phyloP scores from a whole-genome alignment of 1,140 invertebrate genomes.

The Pogonognathellus flavescens region DNA sequence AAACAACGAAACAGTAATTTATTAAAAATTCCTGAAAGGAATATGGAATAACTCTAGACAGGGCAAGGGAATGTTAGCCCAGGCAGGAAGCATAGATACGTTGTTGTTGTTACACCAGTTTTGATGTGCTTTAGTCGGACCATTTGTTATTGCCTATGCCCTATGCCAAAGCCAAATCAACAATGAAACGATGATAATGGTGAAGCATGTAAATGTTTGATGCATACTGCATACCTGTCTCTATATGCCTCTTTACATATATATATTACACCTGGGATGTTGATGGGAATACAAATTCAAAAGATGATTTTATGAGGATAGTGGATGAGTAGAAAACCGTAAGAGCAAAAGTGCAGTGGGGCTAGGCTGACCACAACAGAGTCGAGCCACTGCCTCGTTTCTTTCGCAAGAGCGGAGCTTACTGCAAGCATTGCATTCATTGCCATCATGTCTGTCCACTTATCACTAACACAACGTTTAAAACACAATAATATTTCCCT shows the following conservation, averaged over 20 bases:
- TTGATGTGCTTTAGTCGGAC: not conserved
- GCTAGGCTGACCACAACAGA: slow-evolving; percentile 40
- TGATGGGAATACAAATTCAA: slow-evolving; percentile 26
- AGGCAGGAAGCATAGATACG: slow-evolving; percentile 35
- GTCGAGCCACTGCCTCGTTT: slow-evolving; percentile 4
- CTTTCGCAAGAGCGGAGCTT: not conserved
- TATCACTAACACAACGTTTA: too few relatives aligned
- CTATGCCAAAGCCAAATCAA: slow-evolving; percentile 5
- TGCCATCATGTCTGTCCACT: too few relatives aligned
- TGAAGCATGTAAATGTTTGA: not conserved
- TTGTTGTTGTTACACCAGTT: slow-evolving; percentile 39
- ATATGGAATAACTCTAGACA: slow-evolving; percentile 8
- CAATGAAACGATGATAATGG: not conserved
- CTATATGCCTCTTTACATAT: too few relatives aligned
- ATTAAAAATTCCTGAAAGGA: slow-evolving; percentile 24
- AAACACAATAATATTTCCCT: too few relatives aligned
- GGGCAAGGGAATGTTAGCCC: slow-evolving; percentile 16
- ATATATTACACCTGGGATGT: not conserved
- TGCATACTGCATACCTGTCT: not conserved
- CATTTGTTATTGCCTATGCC: not conserved
- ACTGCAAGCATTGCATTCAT: not conserved
- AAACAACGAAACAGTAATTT: slow-evolving; percentile 29
- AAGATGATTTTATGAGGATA: slow-evolving; percentile 39
- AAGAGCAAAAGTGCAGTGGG: slow-evolving; percentile 54
- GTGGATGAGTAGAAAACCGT: slow-evolving; percentile 44